phyloP scores from a whole-genome alignment of 2,888 invertebrate species.

The Salticus scenicus region DNA sequence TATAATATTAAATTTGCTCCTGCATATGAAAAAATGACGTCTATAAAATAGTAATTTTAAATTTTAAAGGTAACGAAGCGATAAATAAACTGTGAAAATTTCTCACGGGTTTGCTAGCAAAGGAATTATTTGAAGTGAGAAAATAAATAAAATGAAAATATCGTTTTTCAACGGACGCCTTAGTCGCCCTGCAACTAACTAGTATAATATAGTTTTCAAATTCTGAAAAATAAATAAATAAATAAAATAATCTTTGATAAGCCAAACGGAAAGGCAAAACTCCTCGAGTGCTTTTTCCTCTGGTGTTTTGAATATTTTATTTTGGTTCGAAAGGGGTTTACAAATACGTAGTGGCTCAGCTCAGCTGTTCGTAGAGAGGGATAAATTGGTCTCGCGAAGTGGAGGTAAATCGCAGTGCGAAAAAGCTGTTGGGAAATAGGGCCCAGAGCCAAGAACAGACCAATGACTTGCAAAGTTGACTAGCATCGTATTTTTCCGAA shows the following conservation, averaged over 20 bases:
- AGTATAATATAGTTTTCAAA: background rate
- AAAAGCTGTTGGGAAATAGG: background rate
- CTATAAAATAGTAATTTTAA: no score
- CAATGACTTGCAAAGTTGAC: slow-evolving; percentile 52
- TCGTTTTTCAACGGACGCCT: background rate
- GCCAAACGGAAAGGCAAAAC: background rate
- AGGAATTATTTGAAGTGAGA: no score
- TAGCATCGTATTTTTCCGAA: background rate
- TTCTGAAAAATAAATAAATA: background rate
- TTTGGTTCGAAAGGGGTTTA: background rate
- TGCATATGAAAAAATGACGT: no score
- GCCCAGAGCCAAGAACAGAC: slow-evolving; percentile 43
- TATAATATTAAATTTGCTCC: no score
- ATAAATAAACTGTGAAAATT: no score
- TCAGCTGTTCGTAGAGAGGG: background rate
- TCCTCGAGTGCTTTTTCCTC: background rate
- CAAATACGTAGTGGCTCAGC: background rate
- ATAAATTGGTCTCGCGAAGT: no score
- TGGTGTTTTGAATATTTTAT: background rate
- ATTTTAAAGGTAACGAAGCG: no score
- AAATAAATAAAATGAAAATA: no score
- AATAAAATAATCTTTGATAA: background rate
- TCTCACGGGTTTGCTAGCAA: no score
- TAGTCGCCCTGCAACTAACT: background rate
- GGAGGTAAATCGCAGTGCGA: background rate